These are phyloP conservation scores for Chymomyza costata DNA, from an alignment of 1,140 invertebrate genomes.

Conservation along the genomic window DNA sequence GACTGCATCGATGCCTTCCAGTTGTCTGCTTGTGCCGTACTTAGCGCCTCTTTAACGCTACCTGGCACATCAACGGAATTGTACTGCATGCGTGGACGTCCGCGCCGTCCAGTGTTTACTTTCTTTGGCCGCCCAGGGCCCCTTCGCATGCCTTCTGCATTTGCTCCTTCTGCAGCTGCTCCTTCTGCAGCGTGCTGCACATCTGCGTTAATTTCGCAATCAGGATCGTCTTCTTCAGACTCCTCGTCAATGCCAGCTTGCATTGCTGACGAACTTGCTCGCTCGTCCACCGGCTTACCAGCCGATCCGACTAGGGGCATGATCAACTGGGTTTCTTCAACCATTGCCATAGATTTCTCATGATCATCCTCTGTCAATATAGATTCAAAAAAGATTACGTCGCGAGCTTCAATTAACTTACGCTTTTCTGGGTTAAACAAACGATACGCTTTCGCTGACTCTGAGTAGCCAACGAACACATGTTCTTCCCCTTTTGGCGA, in stretches of 20 bases:
- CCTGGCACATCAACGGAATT: slow-evolving; percentile 9
- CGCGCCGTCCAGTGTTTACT: slow-evolving; percentile 2
- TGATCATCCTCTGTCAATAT: not conserved
- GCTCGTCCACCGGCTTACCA: slow-evolving; percentile 4
- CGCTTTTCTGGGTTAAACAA: slow-evolving; percentile 43
- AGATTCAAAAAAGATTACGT: slow-evolving; percentile 13
- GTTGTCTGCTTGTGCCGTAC: slow-evolving; percentile 8
- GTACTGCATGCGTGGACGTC: slow-evolving; percentile 10
- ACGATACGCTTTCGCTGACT: slow-evolving; percentile 69
- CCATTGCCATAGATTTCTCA: no score
- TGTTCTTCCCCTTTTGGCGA: slow-evolving; percentile 53
- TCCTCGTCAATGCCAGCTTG: no score
- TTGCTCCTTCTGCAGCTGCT: no score
- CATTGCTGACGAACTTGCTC: no score
- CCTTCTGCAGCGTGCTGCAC: no score
- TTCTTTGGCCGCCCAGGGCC: no score
- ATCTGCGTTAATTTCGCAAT: no score
- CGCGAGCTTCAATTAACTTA: slow-evolving; percentile 43
- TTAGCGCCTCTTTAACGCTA: slow-evolving; percentile 12
- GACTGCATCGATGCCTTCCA: slow-evolving; percentile 54
- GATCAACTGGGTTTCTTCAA: no score
- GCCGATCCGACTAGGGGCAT: no score
- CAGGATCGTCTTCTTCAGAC: no score
- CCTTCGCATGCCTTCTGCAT: no score
- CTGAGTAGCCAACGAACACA: slow-evolving; percentile 76